These are phyloP conservation scores for Lepidurus arcticus DNA, from an alignment of 1,140 invertebrate genomes.

Conservation along the genomic window DNA sequence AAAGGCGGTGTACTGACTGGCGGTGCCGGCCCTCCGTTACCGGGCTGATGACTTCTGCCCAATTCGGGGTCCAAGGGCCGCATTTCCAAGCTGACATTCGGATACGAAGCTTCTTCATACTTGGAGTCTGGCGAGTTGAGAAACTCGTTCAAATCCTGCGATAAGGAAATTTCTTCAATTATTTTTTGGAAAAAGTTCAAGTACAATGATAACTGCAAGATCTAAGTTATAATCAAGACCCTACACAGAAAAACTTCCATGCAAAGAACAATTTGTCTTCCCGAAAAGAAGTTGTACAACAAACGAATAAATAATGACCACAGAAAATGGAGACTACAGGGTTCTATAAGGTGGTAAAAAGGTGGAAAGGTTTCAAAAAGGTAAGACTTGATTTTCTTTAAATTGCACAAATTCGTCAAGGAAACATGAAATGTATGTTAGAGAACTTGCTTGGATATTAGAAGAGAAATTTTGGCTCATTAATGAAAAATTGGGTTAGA, in stretches of 20 bases:
- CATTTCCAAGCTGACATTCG: not conserved
- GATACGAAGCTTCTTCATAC: not conserved
- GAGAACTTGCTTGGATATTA: not conserved
- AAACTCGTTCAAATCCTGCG: conserved; percentile 18
- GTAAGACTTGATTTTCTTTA: no score
- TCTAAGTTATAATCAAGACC: not conserved
- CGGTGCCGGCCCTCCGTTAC: not conserved
- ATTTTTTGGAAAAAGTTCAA: not conserved
- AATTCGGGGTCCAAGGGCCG: conserved; percentile 21
- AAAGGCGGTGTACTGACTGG: conserved; percentile 28
- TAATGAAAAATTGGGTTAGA: not conserved
- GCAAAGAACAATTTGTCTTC: not conserved
- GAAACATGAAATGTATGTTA: no score
- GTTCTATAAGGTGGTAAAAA: not conserved
- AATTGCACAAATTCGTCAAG: no score
- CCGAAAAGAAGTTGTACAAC: not conserved
- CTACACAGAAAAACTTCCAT: conserved; percentile 3
- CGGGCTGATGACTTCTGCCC: not conserved
- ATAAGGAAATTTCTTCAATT: not conserved
- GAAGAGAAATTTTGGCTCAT: not conserved
- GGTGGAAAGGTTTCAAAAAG: not conserved
- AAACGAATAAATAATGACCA: not conserved
- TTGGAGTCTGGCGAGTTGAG: not conserved
- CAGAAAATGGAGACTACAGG: not conserved
- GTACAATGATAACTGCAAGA: not conserved